Evolutionary conservation across 2,797 vertebrate species (phyloP).

Genomic region (Melopsittacus undulatus): DNA sequence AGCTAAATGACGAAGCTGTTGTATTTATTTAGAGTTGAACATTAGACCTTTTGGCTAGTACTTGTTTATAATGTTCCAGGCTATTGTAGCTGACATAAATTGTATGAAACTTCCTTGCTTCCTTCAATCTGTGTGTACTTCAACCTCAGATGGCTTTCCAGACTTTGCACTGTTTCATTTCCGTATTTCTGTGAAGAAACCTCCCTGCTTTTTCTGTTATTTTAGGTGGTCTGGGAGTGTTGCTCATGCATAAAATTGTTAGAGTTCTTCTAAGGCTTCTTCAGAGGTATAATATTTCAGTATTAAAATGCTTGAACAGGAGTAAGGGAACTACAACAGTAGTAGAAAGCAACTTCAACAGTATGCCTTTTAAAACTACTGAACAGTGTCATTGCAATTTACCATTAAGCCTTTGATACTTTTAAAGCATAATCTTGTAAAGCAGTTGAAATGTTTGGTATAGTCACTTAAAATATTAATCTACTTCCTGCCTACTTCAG

Average conservation of each 20-base stretch:
- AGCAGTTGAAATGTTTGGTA: not conserved
- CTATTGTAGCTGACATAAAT: not conserved
- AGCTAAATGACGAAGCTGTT: not conserved
- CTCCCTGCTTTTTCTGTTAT: constrained; percentile 65
- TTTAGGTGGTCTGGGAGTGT: constrained; percentile 76
- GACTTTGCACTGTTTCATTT: not conserved
- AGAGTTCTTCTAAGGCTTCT: constrained; percentile 56
- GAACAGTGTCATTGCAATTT: constrained; percentile 13
- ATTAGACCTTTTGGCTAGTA: not conserved
- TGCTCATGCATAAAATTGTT: constrained; percentile 64
- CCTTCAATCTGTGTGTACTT: not conserved
- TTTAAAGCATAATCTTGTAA: not conserved
- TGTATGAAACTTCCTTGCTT: not conserved
- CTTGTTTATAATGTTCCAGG: not conserved
- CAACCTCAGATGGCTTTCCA: not conserved
- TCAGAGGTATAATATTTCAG: constrained; percentile 66
- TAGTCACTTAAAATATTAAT: not conserved
- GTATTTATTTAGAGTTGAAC: not conserved
- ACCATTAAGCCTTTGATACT: not conserved
- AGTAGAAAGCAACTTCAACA: not conserved
- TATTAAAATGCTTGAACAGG: constrained; percentile 68
- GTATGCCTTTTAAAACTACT: constrained; percentile 32
- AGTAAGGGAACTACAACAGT: constrained; percentile 25
- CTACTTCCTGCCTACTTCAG: not conserved
- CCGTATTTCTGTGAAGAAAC: not conserved